phyloP scores from a whole-genome alignment of 2,797 vertebrate genomes.

The Danio aesculapii region DNA sequence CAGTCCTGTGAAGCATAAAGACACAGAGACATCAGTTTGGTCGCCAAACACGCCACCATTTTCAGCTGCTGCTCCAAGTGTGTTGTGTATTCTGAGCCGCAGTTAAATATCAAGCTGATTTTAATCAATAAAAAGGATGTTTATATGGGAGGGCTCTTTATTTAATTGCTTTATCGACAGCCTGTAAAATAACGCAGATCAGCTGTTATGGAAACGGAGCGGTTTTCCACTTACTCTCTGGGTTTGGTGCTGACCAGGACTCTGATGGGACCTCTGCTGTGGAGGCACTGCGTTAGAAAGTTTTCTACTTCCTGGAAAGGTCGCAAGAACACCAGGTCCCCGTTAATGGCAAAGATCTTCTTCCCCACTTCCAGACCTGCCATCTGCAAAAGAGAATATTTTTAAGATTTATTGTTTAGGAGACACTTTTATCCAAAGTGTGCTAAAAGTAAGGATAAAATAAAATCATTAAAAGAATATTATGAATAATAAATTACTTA shows the following conservation, averaged over 20 bases:
- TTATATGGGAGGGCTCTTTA: not conserved
- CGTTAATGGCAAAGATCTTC: slow-evolving; percentile 95
- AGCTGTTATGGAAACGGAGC: no score
- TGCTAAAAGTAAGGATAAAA: no score
- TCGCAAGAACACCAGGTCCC: slow-evolving; percentile 93
- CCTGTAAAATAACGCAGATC: not conserved
- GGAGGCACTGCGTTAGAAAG: slow-evolving; percentile 90
- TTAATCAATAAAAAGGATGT: slow-evolving; percentile 13
- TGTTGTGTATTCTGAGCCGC: not conserved
- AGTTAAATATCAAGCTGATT: slow-evolving; percentile 11
- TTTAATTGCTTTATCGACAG: not conserved
- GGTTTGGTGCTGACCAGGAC: slow-evolving; percentile 97
- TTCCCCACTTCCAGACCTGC: slow-evolving; percentile 95
- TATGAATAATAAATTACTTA: no score
- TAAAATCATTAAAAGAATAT: no score
- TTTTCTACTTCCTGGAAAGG: slow-evolving; percentile 94
- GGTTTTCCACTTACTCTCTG: slow-evolving; percentile 88
- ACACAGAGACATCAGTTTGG: slow-evolving; percentile 6
- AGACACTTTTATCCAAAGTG: no score
- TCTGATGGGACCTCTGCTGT: slow-evolving; percentile 87
- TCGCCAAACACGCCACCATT: not conserved
- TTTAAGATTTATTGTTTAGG: no score
- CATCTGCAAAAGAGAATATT: slow-evolving; percentile 80
- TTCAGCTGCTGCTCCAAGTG: not conserved
- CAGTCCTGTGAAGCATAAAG: slow-evolving; percentile 79